These are phyloP conservation scores for Meloidogyne floridensis DNA, from an alignment of 1,140 invertebrate species.

Conservation along the genomic window DNA sequence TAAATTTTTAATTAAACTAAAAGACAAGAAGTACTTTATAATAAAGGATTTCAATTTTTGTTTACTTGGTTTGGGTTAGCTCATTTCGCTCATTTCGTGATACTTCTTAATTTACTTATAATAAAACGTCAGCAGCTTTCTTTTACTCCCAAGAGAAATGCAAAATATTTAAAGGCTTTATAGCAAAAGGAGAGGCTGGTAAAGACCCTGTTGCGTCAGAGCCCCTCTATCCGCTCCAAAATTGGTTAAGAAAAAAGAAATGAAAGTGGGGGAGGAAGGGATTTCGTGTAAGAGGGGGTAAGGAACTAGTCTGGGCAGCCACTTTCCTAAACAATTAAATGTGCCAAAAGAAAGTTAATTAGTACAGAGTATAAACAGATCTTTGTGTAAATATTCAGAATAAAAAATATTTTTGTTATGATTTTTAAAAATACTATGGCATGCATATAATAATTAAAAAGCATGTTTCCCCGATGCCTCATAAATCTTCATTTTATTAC, in stretches of 20 bases:
- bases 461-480: background rate
- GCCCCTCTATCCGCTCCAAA: background rate
- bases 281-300: background rate
- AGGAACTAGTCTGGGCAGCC: no score
- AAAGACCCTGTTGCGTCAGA: no score
- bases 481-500: background rate
- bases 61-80: no score
- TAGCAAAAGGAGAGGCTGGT: background rate
- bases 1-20: no score
- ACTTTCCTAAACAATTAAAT: no score
- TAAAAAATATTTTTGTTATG: background rate
- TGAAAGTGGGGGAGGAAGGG: background rate
- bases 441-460: background rate
- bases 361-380: no score
- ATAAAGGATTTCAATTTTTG: background rate
- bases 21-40: no score
- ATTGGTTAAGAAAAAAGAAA: background rate
- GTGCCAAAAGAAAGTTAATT: no score
- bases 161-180: background rate
- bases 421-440: background rate
- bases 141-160: background rate
- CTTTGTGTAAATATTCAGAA: no score
- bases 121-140: background rate
- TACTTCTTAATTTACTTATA: conserved; percentile 5
- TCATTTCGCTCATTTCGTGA: background rate